Evolutionary conservation across 2,888 invertebrate species (phyloP).

Genomic region (Diaprepes abbreviatus): DNA sequence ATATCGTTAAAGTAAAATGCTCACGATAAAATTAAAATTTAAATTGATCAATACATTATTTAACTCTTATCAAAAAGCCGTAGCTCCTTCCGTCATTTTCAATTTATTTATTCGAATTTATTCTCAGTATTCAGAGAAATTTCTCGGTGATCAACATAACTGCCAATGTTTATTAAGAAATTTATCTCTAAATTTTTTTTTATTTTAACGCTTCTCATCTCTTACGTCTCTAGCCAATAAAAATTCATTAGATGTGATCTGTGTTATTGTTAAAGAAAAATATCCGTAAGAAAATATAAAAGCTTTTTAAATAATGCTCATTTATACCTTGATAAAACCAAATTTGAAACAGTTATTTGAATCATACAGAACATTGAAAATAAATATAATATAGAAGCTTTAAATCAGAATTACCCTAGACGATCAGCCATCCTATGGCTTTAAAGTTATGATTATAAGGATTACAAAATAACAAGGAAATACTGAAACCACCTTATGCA

Average conservation of each 20-base stretch:
- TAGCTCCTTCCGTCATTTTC: slow-evolving; percentile 27
- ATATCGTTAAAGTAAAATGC: slow-evolving; percentile 27
- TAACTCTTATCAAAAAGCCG: slow-evolving; percentile 24
- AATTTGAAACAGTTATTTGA: no score
- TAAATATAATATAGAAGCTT: no score
- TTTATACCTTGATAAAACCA: no score
- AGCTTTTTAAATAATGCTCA: no score
- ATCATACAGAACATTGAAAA: no score
- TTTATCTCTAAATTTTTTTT: slow-evolving; percentile 35
- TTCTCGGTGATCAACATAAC: slow-evolving; percentile 29
- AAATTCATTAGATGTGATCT: slow-evolving; percentile 36
- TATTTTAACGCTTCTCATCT: slow-evolving; percentile 15
- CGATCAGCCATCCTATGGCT: no score
- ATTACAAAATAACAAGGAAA: no score
- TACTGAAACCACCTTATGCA: no score
- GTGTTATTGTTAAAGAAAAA: no score
- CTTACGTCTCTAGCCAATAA: slow-evolving; percentile 21
- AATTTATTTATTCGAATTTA: slow-evolving; percentile 24
- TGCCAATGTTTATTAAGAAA: slow-evolving; percentile 26
- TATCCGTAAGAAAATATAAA: no score
- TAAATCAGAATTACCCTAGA: no score
- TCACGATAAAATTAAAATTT: slow-evolving; percentile 33
- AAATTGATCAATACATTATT: slow-evolving; percentile 25
- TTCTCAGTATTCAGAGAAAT: slow-evolving; percentile 18
- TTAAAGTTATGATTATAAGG: no score